These are phyloP conservation scores for Tanytarsus gracilentus DNA, from an alignment of 2,888 invertebrate species.

Conservation along the genomic window DNA sequence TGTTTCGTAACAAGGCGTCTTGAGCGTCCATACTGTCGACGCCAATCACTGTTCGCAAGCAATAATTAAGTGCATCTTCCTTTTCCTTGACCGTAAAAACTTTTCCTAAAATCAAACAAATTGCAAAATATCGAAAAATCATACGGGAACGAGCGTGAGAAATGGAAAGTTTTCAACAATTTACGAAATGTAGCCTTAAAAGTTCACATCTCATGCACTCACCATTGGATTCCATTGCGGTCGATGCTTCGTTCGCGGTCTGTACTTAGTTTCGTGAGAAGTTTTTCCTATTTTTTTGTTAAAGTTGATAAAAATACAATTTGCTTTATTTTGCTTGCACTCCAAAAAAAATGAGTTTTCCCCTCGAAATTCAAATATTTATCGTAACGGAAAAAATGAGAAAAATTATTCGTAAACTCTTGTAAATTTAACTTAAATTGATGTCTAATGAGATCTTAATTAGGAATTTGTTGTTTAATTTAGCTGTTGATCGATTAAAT, in stretches of 20 bases:
- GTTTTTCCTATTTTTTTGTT: not conserved
- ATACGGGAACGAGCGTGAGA: not conserved
- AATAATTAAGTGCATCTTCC: constrained; percentile 10
- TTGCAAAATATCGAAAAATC: not conserved
- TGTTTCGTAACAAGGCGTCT: constrained; percentile 41
- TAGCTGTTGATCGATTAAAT: too few relatives aligned
- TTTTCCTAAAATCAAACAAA: not conserved
- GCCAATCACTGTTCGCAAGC: not conserved
- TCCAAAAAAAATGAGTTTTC: not conserved
- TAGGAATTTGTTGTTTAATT: too few relatives aligned
- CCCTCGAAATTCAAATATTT: not conserved
- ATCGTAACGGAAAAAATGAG: too few relatives aligned
- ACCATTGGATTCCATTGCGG: constrained; percentile 16
- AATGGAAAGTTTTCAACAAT: constrained; percentile 12
- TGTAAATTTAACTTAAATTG: too few relatives aligned
- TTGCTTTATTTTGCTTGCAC: too few relatives aligned
- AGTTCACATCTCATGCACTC: not conserved
- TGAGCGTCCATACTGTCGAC: constrained; percentile 38
- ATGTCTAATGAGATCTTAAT: too few relatives aligned
- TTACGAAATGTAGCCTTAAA: not conserved
- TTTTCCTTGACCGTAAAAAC: constrained; percentile 10
- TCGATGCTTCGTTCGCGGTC: too few relatives aligned
- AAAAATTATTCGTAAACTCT: too few relatives aligned
- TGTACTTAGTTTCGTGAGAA: not conserved
- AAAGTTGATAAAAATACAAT: too few relatives aligned